Conservation (phyloP, 2,888 invertebrate genomes). For the Aporophyla lueneburgensis region DNA sequence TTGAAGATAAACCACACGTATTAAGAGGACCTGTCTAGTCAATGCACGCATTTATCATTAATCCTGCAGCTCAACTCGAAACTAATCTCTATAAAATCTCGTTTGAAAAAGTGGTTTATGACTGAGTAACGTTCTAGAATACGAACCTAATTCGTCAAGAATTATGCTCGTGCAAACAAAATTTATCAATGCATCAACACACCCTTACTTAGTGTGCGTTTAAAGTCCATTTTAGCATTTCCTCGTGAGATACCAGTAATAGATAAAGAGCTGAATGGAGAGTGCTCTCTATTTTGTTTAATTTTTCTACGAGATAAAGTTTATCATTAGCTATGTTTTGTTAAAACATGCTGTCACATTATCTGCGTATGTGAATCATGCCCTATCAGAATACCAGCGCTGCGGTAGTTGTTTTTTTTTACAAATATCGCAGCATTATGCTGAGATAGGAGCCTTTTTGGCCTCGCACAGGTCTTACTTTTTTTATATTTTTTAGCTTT, state of each 20-base stretch:
- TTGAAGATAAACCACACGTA: too few species aligned
- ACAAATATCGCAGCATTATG: too few species aligned
- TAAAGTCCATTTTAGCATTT: conserved; percentile 42
- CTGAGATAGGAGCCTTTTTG: too few species aligned
- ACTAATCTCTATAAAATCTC: conserved; percentile 1
- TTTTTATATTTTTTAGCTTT: too few species aligned
- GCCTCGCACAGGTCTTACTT: too few species aligned
- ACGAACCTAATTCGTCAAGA: not conserved
- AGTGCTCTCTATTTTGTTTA: conserved; percentile 20
- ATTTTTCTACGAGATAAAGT: conserved; percentile 42
- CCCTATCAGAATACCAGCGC: too few species aligned
- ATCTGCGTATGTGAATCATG: conserved; percentile 47
- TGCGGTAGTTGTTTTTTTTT: too few species aligned
- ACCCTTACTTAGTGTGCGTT: not conserved
- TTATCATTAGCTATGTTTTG: conserved; percentile 37
- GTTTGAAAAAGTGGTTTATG: not conserved
- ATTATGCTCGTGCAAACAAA: not conserved
- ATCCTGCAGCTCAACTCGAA: too few species aligned
- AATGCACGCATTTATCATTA: too few species aligned
- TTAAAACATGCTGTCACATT: conserved; percentile 33
- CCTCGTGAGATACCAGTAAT: conserved; percentile 41
- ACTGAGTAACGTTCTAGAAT: not conserved
- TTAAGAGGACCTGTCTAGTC: too few species aligned
- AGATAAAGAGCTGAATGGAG: conserved; percentile 34
- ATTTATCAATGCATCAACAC: conserved; percentile 17